These are phyloP conservation scores for Achroia grisella DNA, from an alignment of 1,140 invertebrate species.

Conservation along the genomic window DNA sequence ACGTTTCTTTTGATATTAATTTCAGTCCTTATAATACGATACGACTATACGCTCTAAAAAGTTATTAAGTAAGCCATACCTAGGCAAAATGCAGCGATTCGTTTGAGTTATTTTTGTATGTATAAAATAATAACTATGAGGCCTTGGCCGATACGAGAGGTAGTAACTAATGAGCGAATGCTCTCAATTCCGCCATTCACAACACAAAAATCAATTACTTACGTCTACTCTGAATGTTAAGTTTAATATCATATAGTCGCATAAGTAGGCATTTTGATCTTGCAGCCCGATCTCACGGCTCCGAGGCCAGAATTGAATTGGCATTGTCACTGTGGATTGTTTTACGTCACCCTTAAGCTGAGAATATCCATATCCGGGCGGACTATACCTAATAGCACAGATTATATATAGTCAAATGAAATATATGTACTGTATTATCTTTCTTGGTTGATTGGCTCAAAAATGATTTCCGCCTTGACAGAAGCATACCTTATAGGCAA, in stretches of 20 bases:
- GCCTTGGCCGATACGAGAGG: conserved; percentile 39
- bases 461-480: too few species aligned
- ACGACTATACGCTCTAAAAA: too few species aligned
- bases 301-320: not conserved
- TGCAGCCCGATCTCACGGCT: conserved; percentile 2
- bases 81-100: not conserved
- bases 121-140: conserved; percentile 22
- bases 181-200: conserved; percentile 58
- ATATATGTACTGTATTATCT: too few species aligned
- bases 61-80: too few species aligned
- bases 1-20: too few species aligned
- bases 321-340: not conserved
- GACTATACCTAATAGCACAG: too few species aligned
- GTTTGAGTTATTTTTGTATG: not conserved
- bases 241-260: not conserved
- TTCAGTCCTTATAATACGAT: too few species aligned
- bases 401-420: too few species aligned
- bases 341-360: too few species aligned
- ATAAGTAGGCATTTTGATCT: conserved; percentile 5
- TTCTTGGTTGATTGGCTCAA: too few species aligned
- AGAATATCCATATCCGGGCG: too few species aligned
- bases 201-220: conserved; percentile 27
- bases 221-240: conserved; percentile 8
- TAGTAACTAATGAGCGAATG: conserved; percentile 12
- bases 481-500: too few species aligned